phyloP scores from a whole-genome alignment of 1,140 invertebrate species.

The Plutomurus gul region DNA sequence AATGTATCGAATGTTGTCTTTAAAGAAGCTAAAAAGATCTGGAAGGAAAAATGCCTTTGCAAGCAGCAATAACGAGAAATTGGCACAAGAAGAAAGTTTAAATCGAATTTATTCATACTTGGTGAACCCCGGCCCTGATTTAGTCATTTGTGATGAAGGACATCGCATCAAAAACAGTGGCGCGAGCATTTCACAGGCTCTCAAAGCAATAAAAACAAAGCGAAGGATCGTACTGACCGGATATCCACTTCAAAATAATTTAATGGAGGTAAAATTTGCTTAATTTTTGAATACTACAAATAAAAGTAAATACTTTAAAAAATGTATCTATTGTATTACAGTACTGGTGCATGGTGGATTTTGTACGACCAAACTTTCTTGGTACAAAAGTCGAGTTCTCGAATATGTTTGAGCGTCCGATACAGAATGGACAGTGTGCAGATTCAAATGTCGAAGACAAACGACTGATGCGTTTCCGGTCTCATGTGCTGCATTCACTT shows the following conservation, averaged over 20 bases:
- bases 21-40: constrained; percentile 63
- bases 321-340: not conserved
- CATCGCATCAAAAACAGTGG: constrained; percentile 96
- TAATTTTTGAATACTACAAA: not conserved
- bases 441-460: constrained; percentile 90
- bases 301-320: not conserved
- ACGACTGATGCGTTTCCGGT: constrained; percentile 83
- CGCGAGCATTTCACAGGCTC: constrained; percentile 86
- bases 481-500: constrained; percentile 86
- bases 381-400: constrained; percentile 92
- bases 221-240: constrained; percentile 89
- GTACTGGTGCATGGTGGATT: constrained; percentile 97
- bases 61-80: not conserved
- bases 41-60: constrained; percentile 47
- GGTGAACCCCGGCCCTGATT: constrained; percentile 88
- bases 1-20: constrained; percentile 84
- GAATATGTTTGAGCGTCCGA: constrained; percentile 94
- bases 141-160: constrained; percentile 94
- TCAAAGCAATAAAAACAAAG: constrained; percentile 89
- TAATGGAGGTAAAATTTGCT: constrained; percentile 67
- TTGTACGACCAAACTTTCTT: constrained; percentile 81
- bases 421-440: constrained; percentile 91
- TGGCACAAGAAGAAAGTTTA: constrained; percentile 60
- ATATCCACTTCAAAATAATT: constrained; percentile 95
- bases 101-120: constrained; percentile 76